Evolutionary conservation across 2,888 invertebrate genomes (phyloP).

Genomic region (Sinelater perroti): DNA sequence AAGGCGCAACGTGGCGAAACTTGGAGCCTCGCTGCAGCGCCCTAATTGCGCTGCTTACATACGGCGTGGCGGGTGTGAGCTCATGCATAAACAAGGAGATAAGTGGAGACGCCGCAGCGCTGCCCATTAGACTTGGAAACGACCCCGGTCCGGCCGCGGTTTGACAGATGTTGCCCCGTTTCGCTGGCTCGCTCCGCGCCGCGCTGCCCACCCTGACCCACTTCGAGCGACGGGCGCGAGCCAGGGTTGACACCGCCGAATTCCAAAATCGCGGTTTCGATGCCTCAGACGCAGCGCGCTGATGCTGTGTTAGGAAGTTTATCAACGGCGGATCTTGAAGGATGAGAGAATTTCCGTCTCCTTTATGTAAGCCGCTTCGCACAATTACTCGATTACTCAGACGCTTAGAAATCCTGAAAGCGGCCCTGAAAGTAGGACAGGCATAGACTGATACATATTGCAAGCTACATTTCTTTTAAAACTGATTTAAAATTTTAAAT

Average conservation of each 20-base stretch:
- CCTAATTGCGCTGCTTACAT: constrained; percentile 55
- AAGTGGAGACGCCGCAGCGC: constrained; percentile 53
- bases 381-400: constrained; percentile 9
- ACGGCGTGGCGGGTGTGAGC: constrained; percentile 53
- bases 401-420: constrained; percentile 1
- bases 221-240: constrained; percentile 32
- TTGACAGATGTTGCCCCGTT: constrained; percentile 48
- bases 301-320: constrained; percentile 12
- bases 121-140: constrained; percentile 49
- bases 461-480: too few relatives aligned
- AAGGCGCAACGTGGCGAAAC: constrained; percentile 46
- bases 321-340: constrained; percentile 18
- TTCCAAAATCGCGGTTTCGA: constrained; percentile 14
- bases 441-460: too few relatives aligned
- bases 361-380: constrained; percentile 8
- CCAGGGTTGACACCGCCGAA: constrained; percentile 36
- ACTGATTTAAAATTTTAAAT: not conserved
- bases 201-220: constrained; percentile 39
- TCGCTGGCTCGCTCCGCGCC: constrained; percentile 45
- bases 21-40: constrained; percentile 37
- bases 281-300: too few relatives aligned
- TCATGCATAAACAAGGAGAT: constrained; percentile 61
- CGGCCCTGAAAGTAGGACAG: too few relatives aligned
- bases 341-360: constrained; percentile 11
- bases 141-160: constrained; percentile 43